Evolutionary conservation across 1,140 invertebrate species (phyloP), one percentile per base, ranked within the genome.

Genomic region (Brachionus calyciflorus): DNA sequence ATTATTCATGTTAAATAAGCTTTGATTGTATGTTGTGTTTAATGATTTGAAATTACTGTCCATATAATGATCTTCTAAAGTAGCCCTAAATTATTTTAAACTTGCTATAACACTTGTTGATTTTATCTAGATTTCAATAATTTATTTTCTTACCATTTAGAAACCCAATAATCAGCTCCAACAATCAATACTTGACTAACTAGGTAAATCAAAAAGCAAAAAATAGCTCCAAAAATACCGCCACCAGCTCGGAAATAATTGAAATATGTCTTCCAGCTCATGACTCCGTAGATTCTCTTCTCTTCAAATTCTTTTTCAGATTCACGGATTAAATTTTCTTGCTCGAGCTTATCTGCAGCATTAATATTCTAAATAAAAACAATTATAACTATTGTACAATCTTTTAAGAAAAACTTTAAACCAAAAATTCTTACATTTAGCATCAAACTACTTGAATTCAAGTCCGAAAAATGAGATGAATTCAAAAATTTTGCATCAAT

Each of bases 91-190:
- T 17, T n/a, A n/a, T n/a, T n/a, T n/a, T n/a, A n/a, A n/a, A n/a
- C n/a, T n/a, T n/a, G n/a, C n/a, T n/a, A n/a, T n/a, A n/a, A n/a
- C n/a, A n/a, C n/a, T n/a, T n/a, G n/a, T n/a, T n/a, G n/a, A n/a
- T n/a, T n/a, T n/a, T n/a, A n/a, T n/a, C n/a, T n/a, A n/a, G n/a
- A n/a, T n/a, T n/a, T n/a, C n/a, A n/a, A n/a, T n/a, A n/a, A n/a
- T n/a, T n/a, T n/a, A n/a, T 19, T 1, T 17, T 21, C 80, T 79
- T 84, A 83, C 92, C 92, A 93, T 76, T 88, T 89, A 78, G 90
- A 90, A 0, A 92, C 85, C 88, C 91, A 93, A 81, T 89, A 93
- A 81, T 94, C 92, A 3, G 88, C 88, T 0, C 88, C 88, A 77
- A 89, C 90, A 41, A 89, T 91, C 0, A 88, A 82, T 0, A 87